Evolutionary conservation across 1,140 invertebrate species (phyloP).

Genomic region (Drosophila teissieri): DNA sequence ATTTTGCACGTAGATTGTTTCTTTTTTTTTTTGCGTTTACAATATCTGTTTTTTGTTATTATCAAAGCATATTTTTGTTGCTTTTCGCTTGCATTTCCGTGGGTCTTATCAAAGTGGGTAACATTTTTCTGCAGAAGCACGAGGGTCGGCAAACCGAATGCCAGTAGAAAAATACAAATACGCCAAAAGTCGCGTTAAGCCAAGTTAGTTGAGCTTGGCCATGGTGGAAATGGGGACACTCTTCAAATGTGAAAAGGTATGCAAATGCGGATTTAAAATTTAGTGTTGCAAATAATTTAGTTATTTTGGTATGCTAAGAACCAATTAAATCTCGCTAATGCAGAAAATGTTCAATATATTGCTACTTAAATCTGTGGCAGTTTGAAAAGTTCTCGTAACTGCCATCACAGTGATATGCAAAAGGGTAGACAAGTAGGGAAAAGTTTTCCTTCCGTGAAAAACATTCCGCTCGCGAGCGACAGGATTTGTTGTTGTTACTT

Average conservation of each 20-base stretch:
- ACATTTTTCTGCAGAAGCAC: slow-evolving; percentile 12
- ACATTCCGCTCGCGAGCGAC: slow-evolving; percentile 14
- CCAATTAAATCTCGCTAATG: too few species aligned
- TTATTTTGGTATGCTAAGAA: too few species aligned
- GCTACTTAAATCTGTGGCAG: neutral
- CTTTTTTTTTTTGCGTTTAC: neutral
- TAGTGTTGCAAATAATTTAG: neutral
- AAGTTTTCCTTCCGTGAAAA: slow-evolving; percentile 15
- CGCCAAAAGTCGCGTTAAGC: slow-evolving; percentile 8
- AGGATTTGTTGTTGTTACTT: slow-evolving; percentile 28
- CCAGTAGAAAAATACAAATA: slow-evolving; percentile 1
- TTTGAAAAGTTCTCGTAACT: neutral
- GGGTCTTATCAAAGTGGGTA: slow-evolving; percentile 46
- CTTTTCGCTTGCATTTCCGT: slow-evolving; percentile 51
- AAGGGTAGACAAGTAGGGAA: slow-evolving; percentile 11
- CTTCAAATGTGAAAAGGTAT: neutral
- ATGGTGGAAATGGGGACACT: neutral
- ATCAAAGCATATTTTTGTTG: slow-evolving; percentile 7
- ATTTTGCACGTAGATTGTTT: slow-evolving; percentile 9
- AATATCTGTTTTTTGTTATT: slow-evolving; percentile 14
- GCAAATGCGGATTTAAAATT: neutral
- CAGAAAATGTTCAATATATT: too few species aligned
- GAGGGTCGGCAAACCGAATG: neutral
- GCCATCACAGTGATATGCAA: neutral
- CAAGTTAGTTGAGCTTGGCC: neutral